Evolutionary conservation across 64 coral and sea anemone genomes (phyloP).

Genomic region (Actinia equina): DNA sequence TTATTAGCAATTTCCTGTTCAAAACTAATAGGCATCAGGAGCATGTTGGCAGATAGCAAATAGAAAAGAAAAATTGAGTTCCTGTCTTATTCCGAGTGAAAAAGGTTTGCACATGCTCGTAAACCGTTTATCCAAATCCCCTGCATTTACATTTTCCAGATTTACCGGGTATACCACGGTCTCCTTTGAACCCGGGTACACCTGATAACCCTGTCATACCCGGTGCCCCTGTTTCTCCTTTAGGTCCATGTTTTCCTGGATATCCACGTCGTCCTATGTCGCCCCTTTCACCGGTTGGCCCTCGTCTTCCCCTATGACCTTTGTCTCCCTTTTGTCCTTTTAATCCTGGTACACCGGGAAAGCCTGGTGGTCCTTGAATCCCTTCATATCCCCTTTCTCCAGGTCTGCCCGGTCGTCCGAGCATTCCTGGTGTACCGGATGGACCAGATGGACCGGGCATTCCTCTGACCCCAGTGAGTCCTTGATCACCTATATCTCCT

Average conservation of each 20-base stretch:
- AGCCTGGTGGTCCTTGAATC: background rate
- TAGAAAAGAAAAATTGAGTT: too few relatives aligned
- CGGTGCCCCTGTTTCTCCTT: background rate
- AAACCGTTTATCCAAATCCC: background rate
- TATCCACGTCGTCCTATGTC: background rate
- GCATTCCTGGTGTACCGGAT: background rate
- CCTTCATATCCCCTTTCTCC: conserved; percentile 5
- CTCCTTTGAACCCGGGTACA: background rate
- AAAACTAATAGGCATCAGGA: too few relatives aligned
- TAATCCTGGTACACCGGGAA: background rate
- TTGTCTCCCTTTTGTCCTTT: conserved; percentile 30
- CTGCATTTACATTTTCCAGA: background rate
- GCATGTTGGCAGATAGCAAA: too few relatives aligned
- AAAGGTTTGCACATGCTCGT: too few relatives aligned
- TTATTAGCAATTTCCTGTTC: too few relatives aligned
- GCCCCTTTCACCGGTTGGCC: background rate
- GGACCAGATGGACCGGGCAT: background rate
- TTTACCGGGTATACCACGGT: background rate
- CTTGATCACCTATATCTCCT: conserved; percentile 2
- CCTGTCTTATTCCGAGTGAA: too few relatives aligned
- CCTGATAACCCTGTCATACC: background rate
- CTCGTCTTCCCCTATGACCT: background rate
- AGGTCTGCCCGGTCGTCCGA: background rate
- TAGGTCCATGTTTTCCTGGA: background rate
- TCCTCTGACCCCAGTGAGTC: background rate